A percentile compares a stretch with the other conserved stretches of the same genome.
phyloP scores from a whole-genome alignment of 2,113 vertebrate genomes.

The Spermophilus dauricus region DNA sequence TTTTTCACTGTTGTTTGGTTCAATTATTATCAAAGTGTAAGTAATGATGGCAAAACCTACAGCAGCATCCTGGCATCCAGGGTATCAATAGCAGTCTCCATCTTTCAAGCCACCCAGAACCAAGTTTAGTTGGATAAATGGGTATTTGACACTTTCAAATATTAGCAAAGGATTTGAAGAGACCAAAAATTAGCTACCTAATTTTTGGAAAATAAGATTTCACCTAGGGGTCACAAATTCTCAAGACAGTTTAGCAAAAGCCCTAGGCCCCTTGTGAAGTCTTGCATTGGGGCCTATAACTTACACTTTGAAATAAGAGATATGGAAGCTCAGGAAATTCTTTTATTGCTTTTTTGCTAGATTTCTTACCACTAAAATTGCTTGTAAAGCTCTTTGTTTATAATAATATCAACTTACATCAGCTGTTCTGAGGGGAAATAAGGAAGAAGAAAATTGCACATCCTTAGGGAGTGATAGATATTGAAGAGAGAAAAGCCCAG shows the following conservation, averaged over 20 bases:
- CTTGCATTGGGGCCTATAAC: neutral
- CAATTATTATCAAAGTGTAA: neutral
- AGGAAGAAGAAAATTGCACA: slow-evolving; percentile 19
- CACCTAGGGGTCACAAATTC: neutral
- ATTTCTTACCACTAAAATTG: slow-evolving; percentile 53
- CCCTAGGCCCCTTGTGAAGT: too few species aligned
- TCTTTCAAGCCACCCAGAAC: slow-evolving; percentile 31
- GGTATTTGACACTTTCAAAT: neutral
- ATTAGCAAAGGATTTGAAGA: neutral
- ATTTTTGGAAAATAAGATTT: neutral
- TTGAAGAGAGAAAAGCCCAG: neutral
- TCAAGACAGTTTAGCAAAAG: neutral
- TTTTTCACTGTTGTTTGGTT: slow-evolving; percentile 1
- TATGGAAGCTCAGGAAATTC: neutral
- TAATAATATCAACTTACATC: slow-evolving; percentile 48
- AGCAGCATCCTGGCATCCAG: neutral
- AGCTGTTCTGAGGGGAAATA: slow-evolving; percentile 68
- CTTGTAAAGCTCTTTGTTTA: slow-evolving; percentile 56
- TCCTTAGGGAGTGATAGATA: slow-evolving; percentile 34
- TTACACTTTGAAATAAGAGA: neutral
- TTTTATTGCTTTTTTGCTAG: slow-evolving; percentile 35
- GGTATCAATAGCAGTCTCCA: neutral
- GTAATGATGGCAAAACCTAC: neutral
- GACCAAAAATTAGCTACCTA: neutral
- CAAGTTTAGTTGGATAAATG: neutral